These are phyloP conservation scores for Ypsolopha sequella DNA, from an alignment of 2,888 invertebrate genomes.

Conservation along the genomic window DNA sequence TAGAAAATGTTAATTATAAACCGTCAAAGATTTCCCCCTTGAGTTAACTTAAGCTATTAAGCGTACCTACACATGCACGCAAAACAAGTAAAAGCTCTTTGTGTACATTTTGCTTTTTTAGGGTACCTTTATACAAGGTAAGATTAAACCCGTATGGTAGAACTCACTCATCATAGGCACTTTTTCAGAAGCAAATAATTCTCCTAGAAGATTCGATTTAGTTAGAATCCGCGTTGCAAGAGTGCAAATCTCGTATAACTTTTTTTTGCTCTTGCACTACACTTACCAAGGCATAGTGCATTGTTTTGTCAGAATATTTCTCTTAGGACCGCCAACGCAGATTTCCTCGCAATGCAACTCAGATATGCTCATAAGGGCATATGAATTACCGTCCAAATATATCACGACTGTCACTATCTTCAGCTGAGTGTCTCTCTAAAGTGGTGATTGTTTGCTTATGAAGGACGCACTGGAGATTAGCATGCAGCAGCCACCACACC, in stretches of 20 bases:
- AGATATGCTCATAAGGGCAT: slow-evolving; percentile 3
- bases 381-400: neutral
- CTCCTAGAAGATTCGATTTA: too few relatives aligned
- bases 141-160: too few relatives aligned
- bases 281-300: neutral
- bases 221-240: too few relatives aligned
- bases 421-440: neutral
- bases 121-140: neutral
- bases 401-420: neutral
- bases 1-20: slow-evolving; percentile 2
- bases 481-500: slow-evolving; percentile 25
- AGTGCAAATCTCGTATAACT: too few relatives aligned
- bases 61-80: neutral
- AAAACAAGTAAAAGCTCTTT: neutral
- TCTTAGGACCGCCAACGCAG: neutral
- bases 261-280: neutral
- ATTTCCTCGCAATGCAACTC: neutral
- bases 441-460: slow-evolving; percentile 7
- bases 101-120: neutral
- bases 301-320: neutral
- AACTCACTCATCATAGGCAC: too few relatives aligned
- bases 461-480: slow-evolving; percentile 27
- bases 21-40: slow-evolving; percentile 1
- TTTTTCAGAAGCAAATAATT: too few relatives aligned
- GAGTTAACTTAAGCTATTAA: neutral